Evolutionary conservation across 2,797 vertebrate species (phyloP).

Genomic region (Acanthurus lineatus): DNA sequence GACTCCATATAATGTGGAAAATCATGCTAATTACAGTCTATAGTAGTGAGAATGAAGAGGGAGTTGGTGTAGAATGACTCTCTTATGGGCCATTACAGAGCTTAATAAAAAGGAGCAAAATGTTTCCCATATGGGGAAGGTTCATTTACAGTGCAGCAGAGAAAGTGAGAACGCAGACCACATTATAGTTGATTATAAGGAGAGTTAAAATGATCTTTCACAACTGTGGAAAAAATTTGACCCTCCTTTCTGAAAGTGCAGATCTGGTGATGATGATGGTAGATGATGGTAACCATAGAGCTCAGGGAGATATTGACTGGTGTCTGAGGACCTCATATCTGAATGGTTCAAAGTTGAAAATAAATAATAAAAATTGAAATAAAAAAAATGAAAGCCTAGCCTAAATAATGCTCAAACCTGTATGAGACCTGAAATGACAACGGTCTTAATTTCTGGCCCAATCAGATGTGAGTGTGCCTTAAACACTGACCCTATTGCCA

Average conservation of each 20-base stretch:
- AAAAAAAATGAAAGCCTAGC: neutral
- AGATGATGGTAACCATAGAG: neutral
- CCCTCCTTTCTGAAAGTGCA: neutral
- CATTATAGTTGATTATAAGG: conserved; percentile 2
- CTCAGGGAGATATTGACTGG: neutral
- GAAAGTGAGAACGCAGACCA: neutral
- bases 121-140: conserved; percentile 20
- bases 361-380: neutral
- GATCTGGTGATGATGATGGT: neutral
- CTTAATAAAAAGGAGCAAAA: conserved; percentile 39
- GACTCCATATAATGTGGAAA: conserved; percentile 15
- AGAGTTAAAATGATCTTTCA: conserved; percentile 10
- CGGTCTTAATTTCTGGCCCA: neutral
- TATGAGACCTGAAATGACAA: neutral
- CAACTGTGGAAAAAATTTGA: neutral
- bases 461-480: neutral
- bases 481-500: neutral
- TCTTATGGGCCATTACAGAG: conserved; percentile 15
- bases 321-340: neutral
- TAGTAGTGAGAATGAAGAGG: conserved; percentile 21
- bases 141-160: conserved; percentile 35
- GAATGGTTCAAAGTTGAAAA: neutral
- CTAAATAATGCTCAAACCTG: neutral
- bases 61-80: conserved; percentile 13
- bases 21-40: conserved; percentile 27